Evolutionary conservation across 53 echinoderm and acorn worm genomes (phyloP).

Genomic region (Holothuria leucospilota): DNA sequence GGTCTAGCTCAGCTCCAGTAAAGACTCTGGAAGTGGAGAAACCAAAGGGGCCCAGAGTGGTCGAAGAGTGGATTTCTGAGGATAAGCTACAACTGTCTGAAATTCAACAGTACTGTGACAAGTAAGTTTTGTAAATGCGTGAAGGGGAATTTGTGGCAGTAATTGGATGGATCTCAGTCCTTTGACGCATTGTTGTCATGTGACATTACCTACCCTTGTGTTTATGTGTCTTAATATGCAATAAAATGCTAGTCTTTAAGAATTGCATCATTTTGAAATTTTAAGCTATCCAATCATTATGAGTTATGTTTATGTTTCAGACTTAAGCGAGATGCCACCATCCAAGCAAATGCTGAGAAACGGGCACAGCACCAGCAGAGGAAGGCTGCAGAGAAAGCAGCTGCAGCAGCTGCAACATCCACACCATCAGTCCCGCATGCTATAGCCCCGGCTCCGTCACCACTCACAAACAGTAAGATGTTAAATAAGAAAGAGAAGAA

Average conservation of each 20-base stretch:
- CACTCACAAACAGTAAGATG: constrained; percentile 40
- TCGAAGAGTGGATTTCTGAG: constrained; percentile 88
- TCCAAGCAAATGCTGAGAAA: constrained; percentile 58
- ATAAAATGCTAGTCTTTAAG: no score
- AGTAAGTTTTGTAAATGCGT: constrained; percentile 50
- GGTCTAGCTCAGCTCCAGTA: constrained; percentile 89
- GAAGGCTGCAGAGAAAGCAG: constrained; percentile 46
- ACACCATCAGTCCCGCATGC: constrained; percentile 47
- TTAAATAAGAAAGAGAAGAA: constrained; percentile 36
- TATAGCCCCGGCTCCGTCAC: constrained; percentile 38
- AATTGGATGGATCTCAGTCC: no score
- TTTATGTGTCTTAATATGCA: no score
- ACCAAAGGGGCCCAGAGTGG: constrained; percentile 82
- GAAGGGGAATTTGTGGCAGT: no score
- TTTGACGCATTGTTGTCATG: no score
- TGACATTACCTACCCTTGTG: no score
- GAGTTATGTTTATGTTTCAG: neutral
- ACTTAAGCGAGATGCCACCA: constrained; percentile 61
- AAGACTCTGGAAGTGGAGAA: constrained; percentile 67
- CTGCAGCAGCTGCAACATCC: neutral
- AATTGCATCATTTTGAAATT: no score
- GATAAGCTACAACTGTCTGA: constrained; percentile 93
- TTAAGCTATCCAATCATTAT: no score
- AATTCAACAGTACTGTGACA: constrained; percentile 89
- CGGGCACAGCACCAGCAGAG: constrained; percentile 49